A percentile compares a stretch with the other conserved stretches of the same genome.
These are phyloP conservation scores for Dreissena rostriformis DNA, from an alignment of 1,140 invertebrate genomes.

Conservation along the genomic window DNA sequence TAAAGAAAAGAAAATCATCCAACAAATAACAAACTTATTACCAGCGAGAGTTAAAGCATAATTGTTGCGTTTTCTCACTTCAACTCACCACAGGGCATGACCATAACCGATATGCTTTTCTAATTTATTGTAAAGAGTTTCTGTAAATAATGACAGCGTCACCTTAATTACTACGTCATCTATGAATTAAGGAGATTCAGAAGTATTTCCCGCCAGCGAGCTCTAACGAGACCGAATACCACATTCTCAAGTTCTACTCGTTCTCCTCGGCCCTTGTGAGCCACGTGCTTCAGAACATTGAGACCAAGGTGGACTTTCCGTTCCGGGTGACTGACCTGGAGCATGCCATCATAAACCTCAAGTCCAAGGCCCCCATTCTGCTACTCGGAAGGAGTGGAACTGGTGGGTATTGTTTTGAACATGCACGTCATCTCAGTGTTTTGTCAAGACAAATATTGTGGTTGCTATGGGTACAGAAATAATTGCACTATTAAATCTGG, in stretches of 20 bases:
- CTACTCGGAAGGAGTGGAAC: slow-evolving; percentile 77
- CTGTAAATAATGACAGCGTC: too few relatives aligned
- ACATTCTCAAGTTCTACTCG: slow-evolving; percentile 78
- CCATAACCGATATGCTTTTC: too few relatives aligned
- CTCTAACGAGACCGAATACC: slow-evolving; percentile 75
- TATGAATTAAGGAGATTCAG: background rate
- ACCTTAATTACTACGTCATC: too few relatives aligned
- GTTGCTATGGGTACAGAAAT: too few relatives aligned
- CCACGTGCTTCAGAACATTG: slow-evolving; percentile 64
- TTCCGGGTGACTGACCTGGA: slow-evolving; percentile 77
- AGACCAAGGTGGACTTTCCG: slow-evolving; percentile 75
- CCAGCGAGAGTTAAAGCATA: too few relatives aligned
- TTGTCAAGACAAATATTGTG: too few relatives aligned
- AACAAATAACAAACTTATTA: too few relatives aligned
- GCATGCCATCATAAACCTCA: slow-evolving; percentile 75
- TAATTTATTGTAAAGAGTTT: too few relatives aligned
- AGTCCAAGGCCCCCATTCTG: slow-evolving; percentile 66
- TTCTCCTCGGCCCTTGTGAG: slow-evolving; percentile 73
- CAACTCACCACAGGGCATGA: too few relatives aligned
- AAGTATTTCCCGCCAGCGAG: slow-evolving; percentile 72
- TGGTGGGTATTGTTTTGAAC: background rate
- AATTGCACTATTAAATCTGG: too few relatives aligned
- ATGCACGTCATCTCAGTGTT: background rate
- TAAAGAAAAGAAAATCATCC: too few relatives aligned
- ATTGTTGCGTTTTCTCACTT: too few relatives aligned